Evolutionary conservation across 2,797 vertebrate genomes (phyloP), one percentile per base, ranked within the genome.

Genomic region (Dryobates pubescens): DNA sequence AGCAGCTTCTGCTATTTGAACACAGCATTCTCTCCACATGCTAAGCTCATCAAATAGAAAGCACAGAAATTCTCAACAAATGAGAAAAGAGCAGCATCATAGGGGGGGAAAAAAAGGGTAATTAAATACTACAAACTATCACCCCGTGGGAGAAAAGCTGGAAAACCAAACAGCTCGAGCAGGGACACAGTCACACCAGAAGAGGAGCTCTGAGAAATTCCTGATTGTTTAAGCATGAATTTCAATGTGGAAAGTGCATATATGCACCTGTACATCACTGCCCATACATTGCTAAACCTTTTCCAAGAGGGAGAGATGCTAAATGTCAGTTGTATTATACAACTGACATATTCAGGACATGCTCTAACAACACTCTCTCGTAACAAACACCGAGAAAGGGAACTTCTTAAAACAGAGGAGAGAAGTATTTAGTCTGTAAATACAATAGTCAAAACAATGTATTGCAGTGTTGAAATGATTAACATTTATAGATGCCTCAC

Each of bases 311-410:
- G 78, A 90, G 59, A 90, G 61, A 76, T 3, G 67, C n/a, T 41
- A 88, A 92, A 81, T 84, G 59, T 73, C 92, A 84, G 34, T 30
- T 86, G 56, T 57, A 34, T 70, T 90, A 49, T 30, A 63, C 74
- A 78, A 30, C 59, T 79, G 72, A 76, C 36, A 20, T 68, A 29
- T 71, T n/a, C 86, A 87, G 88, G 58, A 63, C 43, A 13, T 73
- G 82, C 12, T 82, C 77, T 89, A 87, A 80, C 72, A 91, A 53
- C 72, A 63, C 15, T 45, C 18, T 72, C 69, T 27, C 45, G 20
- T 43, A 79, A 63, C 43, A 67, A 76, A 64, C 69, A 43, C 34
- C 67, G 67, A n/a, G 19, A 75, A 93, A 78, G 53, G 32, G 26
- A 88, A 38, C 9, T 5, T 41, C 74, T 69, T 45, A 53, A 76